Percentiles rank a stretch among this genome's conserved stretches.
Evolutionary conservation across 2,888 invertebrate species (phyloP).

Genomic region (Tenthredo amoena): DNA sequence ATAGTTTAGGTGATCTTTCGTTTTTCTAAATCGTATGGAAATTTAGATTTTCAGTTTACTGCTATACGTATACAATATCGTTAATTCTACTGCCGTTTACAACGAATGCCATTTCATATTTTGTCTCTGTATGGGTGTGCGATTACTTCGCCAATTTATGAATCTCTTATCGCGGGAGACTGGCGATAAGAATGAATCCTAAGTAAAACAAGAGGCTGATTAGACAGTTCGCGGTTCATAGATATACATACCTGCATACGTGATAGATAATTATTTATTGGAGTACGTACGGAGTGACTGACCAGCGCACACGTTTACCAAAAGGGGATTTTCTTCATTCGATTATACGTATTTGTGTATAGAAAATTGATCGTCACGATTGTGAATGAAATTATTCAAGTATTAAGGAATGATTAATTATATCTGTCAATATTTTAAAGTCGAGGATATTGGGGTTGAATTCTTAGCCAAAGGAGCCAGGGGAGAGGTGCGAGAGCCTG

Average conservation of each 20-base stretch:
- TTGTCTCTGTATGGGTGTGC: not conserved
- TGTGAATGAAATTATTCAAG: not conserved
- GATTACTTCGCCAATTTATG: not conserved
- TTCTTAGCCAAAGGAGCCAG: no score
- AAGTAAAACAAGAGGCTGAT: no score
- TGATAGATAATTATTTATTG: no score
- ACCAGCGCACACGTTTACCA: no score
- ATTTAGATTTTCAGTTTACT: no score
- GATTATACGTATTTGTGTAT: not conserved
- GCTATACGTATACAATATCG: not conserved
- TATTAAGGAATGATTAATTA: constrained; percentile 2
- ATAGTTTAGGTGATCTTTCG: not conserved
- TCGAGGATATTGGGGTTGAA: not conserved
- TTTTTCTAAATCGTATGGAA: no score
- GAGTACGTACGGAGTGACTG: no score
- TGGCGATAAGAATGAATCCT: no score
- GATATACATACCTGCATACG: no score
- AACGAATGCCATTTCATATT: not conserved
- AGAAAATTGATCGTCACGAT: not conserved
- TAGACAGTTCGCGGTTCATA: no score
- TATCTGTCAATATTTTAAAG: constrained; percentile 1
- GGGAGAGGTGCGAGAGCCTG: no score
- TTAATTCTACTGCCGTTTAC: constrained; percentile 17
- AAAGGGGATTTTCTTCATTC: no score
- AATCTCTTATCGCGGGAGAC: not conserved